Conservation (phyloP, 2,113 vertebrate species). For the Odontophorus gujanensis region DNA sequence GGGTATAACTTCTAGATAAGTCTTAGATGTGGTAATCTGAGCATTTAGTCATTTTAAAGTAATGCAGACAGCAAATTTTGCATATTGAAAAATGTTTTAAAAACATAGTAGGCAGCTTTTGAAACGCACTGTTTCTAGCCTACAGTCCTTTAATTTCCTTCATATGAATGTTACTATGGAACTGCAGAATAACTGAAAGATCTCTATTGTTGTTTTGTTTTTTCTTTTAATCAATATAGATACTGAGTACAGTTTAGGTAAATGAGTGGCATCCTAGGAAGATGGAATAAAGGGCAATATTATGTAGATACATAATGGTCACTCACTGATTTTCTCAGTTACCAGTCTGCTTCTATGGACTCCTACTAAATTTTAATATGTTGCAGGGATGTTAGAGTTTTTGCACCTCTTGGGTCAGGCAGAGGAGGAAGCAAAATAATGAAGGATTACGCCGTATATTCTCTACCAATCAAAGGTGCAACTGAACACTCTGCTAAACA, state of each 20-base stretch:
- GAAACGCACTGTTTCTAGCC: neutral
- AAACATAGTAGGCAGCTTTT: neutral
- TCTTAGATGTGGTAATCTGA: neutral
- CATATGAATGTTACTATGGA: neutral
- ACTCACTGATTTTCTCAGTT: neutral
- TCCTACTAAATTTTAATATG: neutral
- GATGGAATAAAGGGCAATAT: neutral
- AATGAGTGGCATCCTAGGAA: neutral
- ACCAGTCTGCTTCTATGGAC: neutral
- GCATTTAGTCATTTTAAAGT: neutral
- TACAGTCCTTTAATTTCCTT: neutral
- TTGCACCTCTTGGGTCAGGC: neutral
- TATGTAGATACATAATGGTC: no score
- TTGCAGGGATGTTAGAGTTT: neutral
- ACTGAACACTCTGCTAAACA: neutral
- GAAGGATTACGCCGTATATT: neutral
- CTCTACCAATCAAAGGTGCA: neutral
- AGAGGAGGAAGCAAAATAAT: neutral
- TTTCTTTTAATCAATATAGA: neutral
- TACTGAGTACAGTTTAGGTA: neutral
- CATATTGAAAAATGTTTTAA: neutral
- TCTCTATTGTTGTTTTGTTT: neutral
- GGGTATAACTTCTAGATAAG: neutral
- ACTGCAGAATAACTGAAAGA: neutral
- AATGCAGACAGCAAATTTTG: neutral